A percentile compares a stretch with the other conserved stretches of the same genome.
Evolutionary conservation across 2,113 vertebrate species (phyloP).

Genomic region (Isichthys henryi): DNA sequence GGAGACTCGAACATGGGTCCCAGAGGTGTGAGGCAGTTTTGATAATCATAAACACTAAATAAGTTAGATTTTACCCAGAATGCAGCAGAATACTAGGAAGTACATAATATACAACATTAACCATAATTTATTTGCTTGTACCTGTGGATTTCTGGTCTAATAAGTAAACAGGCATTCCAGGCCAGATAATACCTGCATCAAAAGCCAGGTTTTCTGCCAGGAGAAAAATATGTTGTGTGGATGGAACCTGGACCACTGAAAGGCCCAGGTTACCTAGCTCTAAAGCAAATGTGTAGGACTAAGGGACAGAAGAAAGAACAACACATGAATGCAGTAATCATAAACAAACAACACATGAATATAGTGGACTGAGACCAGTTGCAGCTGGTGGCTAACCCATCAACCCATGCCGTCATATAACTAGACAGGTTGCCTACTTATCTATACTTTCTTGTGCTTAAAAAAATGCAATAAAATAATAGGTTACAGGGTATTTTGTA

Average conservation of each 20-base stretch:
- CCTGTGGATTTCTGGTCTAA: no score
- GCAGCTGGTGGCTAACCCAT: not conserved
- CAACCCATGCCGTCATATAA: not conserved
- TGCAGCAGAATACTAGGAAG: no score
- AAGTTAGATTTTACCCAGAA: no score
- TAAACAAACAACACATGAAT: not conserved
- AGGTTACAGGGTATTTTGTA: not conserved
- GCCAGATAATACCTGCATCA: not conserved
- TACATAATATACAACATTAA: no score
- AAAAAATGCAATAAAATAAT: not conserved
- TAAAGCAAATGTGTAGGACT: not conserved
- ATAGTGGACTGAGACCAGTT: not conserved
- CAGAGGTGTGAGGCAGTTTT: no score
- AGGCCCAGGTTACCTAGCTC: not conserved
- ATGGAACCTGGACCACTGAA: not conserved
- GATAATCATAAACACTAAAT: no score
- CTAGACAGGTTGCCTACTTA: not conserved
- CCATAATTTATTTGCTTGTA: no score
- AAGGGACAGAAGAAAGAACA: not conserved
- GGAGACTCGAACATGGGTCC: no score
- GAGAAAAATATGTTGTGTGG: not conserved
- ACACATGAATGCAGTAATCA: no score
- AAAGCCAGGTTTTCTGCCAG: not conserved
- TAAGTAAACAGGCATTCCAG: not conserved
- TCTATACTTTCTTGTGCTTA: not conserved